Evolutionary conservation across 2,888 invertebrate species (phyloP).

Genomic region (Cactoblastis cactorum): DNA sequence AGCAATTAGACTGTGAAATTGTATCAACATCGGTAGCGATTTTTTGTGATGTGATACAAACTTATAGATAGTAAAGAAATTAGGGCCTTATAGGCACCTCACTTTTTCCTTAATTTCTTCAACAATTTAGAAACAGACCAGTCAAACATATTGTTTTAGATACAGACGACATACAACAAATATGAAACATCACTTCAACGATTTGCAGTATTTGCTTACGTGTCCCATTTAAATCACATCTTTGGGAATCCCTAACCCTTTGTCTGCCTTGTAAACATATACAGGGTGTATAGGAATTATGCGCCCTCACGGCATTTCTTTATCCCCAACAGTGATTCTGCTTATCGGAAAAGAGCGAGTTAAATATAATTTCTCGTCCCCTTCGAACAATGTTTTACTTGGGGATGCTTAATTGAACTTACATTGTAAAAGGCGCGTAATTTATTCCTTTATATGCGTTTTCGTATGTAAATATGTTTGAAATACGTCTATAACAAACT

Average conservation of each 20-base stretch:
- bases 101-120: no score
- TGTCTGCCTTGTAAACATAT: conserved; percentile 40
- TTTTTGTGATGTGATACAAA: no score
- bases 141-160: no score
- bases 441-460: background rate
- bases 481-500: background rate
- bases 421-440: conserved; percentile 19
- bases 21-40: no score
- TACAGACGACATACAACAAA: background rate
- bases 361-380: conserved; percentile 69
- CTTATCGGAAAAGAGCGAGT: conserved; percentile 68
- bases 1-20: no score
- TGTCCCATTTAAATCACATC: conserved; percentile 2
- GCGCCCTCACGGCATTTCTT: conserved; percentile 72
- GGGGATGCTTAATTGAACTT: conserved; percentile 53
- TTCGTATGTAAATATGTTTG: background rate
- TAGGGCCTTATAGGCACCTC: no score
- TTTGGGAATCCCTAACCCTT: conserved; percentile 4
- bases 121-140: no score
- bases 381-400: conserved; percentile 54
- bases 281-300: conserved; percentile 65
- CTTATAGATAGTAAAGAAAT: no score
- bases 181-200: background rate
- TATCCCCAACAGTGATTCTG: conserved; percentile 74
- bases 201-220: background rate